Evolutionary conservation across 23 tunicate genomes (phyloP), one percentile per base, ranked within the genome.

Genomic region (Trididemnum clinides): DNA sequence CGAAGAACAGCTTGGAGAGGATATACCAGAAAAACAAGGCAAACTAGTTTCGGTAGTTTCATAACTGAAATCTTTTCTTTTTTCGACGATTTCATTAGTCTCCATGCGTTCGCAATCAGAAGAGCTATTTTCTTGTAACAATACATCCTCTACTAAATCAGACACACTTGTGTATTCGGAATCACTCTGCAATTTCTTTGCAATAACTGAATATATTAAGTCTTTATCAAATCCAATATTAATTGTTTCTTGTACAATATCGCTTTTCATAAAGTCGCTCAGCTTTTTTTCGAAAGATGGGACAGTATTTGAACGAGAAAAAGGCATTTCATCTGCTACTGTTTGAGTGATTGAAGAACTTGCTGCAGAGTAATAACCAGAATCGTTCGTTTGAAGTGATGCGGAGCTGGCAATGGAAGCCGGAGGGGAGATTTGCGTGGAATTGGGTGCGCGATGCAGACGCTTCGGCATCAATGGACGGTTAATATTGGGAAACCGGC

Each of bases 401-500:
- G n/a, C n/a, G n/a, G n/a, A n/a, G n/a, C n/a, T n/a, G n/a, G n/a
- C n/a, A n/a, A n/a, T n/a, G n/a, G n/a, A n/a, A n/a, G 57, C 57
- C 12, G 57, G 57, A n/a, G n/a, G n/a, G n/a, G n/a, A n/a, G n/a
- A n/a, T n/a, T n/a, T n/a, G n/a, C n/a, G n/a, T n/a, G 28, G 18
- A 12, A 25, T 63, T 63, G 25, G 71, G 6, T 6, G 25, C 7
- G 15, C 10, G 10, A 49, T 49, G 15, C 15, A 10, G 31, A n/a
- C n/a, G n/a, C n/a, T n/a, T n/a, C n/a, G n/a, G n/a, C 23, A 34
- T 34, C 1, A 4, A 27, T 3, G 88, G 88, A 25, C 88, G 64
- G 20, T 84, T 26, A 18, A 84, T 29, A 54, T 84, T 31, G 12
- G 88, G 88, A 39, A 84, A 84, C 1, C 25, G 39, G 1, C 51